phyloP scores from a whole-genome alignment of 2,888 invertebrate genomes.

The Drosophila peninsularis region DNA sequence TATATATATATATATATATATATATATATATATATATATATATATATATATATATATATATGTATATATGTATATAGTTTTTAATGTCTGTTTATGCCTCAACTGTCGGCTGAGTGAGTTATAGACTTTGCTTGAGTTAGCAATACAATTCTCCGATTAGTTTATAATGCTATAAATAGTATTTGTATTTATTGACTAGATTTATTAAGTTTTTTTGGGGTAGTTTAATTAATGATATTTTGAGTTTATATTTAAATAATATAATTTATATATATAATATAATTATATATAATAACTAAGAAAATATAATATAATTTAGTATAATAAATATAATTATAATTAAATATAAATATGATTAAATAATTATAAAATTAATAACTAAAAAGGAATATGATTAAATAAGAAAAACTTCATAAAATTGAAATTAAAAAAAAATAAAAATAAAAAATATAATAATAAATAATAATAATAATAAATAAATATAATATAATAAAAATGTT shows the following conservation, averaged over 20 bases:
- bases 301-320: too few species aligned
- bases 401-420: too few species aligned
- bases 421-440: not conserved
- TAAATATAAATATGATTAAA: too few species aligned
- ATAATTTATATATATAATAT: too few species aligned
- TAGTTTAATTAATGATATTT: not conserved
- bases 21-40: too few species aligned
- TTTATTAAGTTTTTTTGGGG: not conserved
- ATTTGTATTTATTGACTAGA: not conserved
- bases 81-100: not conserved
- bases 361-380: too few species aligned
- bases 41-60: too few species aligned
- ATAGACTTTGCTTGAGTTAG: not conserved
- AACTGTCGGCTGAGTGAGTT: constrained; percentile 4
- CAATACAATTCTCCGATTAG: not conserved
- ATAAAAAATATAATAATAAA: not conserved
- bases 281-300: too few species aligned
- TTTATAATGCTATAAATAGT: constrained; percentile 2
- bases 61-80: too few species aligned
- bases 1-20: too few species aligned
- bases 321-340: too few species aligned
- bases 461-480: not conserved
- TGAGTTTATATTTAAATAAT: not conserved
- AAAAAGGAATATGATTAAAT: not conserved
- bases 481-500: not conserved